Conservation (phyloP, 2,888 invertebrate species). For the Steinernema hermaphroditum region DNA sequence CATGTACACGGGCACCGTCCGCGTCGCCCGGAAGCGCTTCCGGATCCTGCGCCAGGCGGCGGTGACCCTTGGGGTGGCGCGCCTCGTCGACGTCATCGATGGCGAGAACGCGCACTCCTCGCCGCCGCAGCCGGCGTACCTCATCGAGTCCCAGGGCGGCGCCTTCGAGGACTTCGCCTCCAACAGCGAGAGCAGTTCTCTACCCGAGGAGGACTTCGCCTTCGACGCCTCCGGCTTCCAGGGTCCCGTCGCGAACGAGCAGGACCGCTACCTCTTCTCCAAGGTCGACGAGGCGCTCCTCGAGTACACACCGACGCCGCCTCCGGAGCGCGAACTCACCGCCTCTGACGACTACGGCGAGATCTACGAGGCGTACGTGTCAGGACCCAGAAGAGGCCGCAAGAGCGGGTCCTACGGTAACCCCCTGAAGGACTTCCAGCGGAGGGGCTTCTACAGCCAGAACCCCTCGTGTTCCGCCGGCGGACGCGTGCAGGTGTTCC, state of each 20-base stretch:
- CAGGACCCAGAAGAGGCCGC: conserved; percentile 45
- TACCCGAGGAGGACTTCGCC: not conserved
- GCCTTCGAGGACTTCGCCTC: not conserved
- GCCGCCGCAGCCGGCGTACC: not conserved
- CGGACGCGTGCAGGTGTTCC: too few relatives aligned
- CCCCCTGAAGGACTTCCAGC: not conserved
- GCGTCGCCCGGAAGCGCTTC: conserved; percentile 33
- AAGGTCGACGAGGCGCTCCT: conserved; percentile 33
- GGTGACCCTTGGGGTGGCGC: conserved; percentile 30
- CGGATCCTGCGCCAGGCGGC: conserved; percentile 32
- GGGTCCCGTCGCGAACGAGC: not conserved
- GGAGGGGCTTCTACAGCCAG: too few relatives aligned
- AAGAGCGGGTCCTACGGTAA: conserved; percentile 39
- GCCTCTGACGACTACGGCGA: conserved; percentile 44
- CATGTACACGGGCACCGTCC: conserved; percentile 43
- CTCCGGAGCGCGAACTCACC: not conserved
- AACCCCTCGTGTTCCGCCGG: too few relatives aligned
- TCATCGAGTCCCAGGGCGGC: not conserved
- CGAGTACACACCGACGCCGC: not conserved
- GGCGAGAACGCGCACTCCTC: not conserved
- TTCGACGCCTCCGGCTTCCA: not conserved
- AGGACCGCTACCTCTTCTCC: conserved; percentile 23
- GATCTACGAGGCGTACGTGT: conserved; percentile 52
- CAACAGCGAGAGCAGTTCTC: not conserved
- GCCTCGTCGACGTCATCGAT: conserved; percentile 34